phyloP scores from a whole-genome alignment of 2,113 vertebrate genomes.

The Chloroceryle aenea region DNA sequence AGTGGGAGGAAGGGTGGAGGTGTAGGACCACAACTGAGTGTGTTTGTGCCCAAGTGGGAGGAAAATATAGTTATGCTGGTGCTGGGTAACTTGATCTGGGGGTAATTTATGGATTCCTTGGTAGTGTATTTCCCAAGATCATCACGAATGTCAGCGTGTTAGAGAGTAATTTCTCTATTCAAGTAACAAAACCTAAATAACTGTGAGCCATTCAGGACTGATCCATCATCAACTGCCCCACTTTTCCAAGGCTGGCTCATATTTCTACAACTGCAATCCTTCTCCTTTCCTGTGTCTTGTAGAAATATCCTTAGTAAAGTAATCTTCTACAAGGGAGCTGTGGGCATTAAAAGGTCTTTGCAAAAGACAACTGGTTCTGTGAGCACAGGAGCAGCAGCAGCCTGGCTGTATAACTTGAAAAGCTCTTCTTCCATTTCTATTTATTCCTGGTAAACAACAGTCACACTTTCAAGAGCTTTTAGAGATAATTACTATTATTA shows the following conservation, averaged over 20 bases:
- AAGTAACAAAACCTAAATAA: neutral
- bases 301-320: neutral
- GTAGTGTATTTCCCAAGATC: neutral
- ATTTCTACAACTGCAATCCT: neutral
- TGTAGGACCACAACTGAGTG: accelerated
- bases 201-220: neutral
- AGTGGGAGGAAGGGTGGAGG: neutral
- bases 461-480: neutral
- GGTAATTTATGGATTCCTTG: neutral
- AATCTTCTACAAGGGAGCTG: neutral
- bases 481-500: neutral
- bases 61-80: neutral
- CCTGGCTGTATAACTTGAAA: neutral
- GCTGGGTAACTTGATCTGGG: neutral
- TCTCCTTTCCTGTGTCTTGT: neutral
- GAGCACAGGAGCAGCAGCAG: neutral
- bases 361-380: neutral
- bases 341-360: neutral
- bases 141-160: neutral
- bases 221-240: neutral
- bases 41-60: neutral
- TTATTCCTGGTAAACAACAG: neutral
- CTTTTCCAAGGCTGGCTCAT: neutral
- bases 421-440: neutral
- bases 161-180: neutral